phyloP scores from a whole-genome alignment of 2,113 vertebrate genomes.

The Eleginops maclovinus region DNA sequence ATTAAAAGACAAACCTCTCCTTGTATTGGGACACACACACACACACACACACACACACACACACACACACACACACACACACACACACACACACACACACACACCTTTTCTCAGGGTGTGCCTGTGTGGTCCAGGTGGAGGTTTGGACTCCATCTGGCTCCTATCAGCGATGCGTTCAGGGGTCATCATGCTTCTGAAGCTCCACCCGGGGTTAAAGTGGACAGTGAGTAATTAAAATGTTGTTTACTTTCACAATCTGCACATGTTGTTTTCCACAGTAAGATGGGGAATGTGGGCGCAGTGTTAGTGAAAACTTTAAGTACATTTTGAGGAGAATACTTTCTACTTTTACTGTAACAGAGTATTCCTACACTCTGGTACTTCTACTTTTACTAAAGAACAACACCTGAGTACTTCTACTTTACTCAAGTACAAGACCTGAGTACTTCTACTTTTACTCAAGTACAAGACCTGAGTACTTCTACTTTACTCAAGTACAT shows the following conservation, averaged over 20 bases:
- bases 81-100: background rate
- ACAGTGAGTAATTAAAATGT: too few relatives aligned
- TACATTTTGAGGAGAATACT: too few relatives aligned
- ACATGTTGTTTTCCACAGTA: conserved; percentile 16
- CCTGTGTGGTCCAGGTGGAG: conserved; percentile 63
- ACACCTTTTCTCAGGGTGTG: background rate
- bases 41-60: conserved; percentile 5
- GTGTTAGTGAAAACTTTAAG: background rate
- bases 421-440: too few relatives aligned
- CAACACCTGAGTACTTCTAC: too few relatives aligned
- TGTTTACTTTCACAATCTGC: conserved; percentile 22
- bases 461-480: too few relatives aligned
- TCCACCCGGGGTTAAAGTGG: conserved; percentile 6
- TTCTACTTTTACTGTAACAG: too few relatives aligned
- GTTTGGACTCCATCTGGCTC: conserved; percentile 15
- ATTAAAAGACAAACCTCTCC: background rate
- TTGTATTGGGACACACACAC: background rate
- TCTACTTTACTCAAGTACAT: too few relatives aligned
- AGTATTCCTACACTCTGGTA: too few relatives aligned
- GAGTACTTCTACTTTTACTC: too few relatives aligned
- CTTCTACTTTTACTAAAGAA: too few relatives aligned
- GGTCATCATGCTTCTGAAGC: background rate
- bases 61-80: background rate
- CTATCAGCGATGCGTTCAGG: conserved; percentile 18
- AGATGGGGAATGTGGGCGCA: background rate